Evolutionary conservation across 2,888 invertebrate genomes (phyloP), one percentile per base, ranked within the genome.

Genomic region (Tineola bisselliella): DNA sequence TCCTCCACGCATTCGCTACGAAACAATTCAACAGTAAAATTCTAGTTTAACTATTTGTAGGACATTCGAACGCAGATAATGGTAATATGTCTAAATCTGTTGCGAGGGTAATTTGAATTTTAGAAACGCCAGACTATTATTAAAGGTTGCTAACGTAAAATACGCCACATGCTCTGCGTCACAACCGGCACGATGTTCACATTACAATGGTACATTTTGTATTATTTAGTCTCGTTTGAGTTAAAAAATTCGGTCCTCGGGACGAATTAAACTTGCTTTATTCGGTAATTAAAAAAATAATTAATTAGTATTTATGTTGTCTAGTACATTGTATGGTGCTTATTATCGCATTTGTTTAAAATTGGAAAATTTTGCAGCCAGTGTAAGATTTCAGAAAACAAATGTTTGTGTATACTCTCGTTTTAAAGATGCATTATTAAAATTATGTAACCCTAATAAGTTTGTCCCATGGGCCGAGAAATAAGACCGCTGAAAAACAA

Each of bases 121-220:
- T 54, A 25, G 25, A 18, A 25, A 25, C 25, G 54, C 54, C 18
- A 13, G 2, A 48, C 15, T 18, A 54, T 54, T 54, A 54, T 54
- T 25, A 54, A 25, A 54, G 54, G 54, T 54, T 25, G 54, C 54
- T 19, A 54, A 33, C 17, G 58, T 58, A 58, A 58, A 58, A 58
- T 58, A 58, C 19, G 18, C 33, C 31, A 58, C 58, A 58, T 33
- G 58, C 33, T 58, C 13, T n/a, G 13, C 58, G 58, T 58, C 58
- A 58, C 58, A 19, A 8, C 18, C 8, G 11, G 58, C 58, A 58
- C 58, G 58, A 58, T 33, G 33, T 58, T 58, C 58, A 58, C 58
- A 54, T 58, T 58, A 58, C 58, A 58, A 58, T 58, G 58, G 19
- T 33, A 19, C 33, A 58, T 31, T 58, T 33, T 58, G 33, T 33